Evolutionary conservation across 1,140 invertebrate genomes (phyloP), one percentile per base, ranked within the genome.

Genomic region (Akabosia matsudoensis): DNA sequence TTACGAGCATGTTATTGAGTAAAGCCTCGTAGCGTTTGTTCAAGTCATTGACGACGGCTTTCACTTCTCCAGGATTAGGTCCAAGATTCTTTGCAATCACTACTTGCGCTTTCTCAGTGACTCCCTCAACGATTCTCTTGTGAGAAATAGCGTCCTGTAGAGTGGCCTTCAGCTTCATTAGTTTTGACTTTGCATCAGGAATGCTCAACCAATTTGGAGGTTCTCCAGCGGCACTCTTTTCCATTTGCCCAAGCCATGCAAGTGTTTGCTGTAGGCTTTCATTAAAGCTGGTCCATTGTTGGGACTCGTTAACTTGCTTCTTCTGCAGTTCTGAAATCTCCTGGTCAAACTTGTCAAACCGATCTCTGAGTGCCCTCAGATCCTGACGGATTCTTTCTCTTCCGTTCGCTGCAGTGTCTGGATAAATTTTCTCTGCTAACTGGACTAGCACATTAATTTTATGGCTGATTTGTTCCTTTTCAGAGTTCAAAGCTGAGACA

Each of bases 111-210:
- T 96, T 97, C 83, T 97, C 94, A 4, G 92, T 91, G 0, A 96
- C 89, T 76, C 91, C 91, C 85, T 97, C 96, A 64, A 98, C 90
- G 30, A 95, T 90, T 76, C 95, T 87, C 84, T 96, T 96, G 82
- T 97, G 93, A 0, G 93, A 92, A 26, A 91, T 85, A 18, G 96
- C 94, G 86, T 98, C 96, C 87, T 97, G 95, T 31, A 94, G 88
- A 52, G 91, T 86, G 0, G 91, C 89, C 86, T 96, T 96, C 81
- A 92, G 90, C 83, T 96, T 96, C 52, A 96, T 87, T 67, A 97
- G 85, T 84, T 94, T 96, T 0, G 92, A 91, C 78, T 92, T 88
- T 37, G 95, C 91, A 84, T 97, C 96, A 84, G 94, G 94, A 16
- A 94, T 87, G 0, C 91, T 91, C 0, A 89, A 87, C 86, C 88